These are phyloP conservation scores for Ptychobarbus kaznakovi DNA, from an alignment of 2,797 vertebrate genomes.

Conservation along the genomic window DNA sequence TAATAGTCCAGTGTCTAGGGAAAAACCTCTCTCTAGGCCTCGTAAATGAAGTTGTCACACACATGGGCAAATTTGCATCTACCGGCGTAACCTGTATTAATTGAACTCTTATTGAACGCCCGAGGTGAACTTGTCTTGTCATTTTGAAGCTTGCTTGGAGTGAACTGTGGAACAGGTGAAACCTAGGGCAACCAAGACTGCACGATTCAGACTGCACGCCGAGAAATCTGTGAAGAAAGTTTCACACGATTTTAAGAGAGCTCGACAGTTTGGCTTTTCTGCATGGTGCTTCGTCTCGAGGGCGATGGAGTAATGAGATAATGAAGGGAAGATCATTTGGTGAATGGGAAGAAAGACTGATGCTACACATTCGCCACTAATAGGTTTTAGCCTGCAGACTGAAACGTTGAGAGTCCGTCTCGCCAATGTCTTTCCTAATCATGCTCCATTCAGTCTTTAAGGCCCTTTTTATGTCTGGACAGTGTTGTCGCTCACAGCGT, in stretches of 20 bases:
- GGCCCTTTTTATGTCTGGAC: background rate
- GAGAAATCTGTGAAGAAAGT: conserved; percentile 7
- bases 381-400: conserved; percentile 36
- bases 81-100: conserved; percentile 57
- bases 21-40: conserved; percentile 54
- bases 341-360: conserved; percentile 40
- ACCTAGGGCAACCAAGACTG: conserved; percentile 66
- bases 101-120: conserved; percentile 37
- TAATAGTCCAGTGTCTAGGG: conserved; percentile 58
- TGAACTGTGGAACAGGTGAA: conserved; percentile 64
- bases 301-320: conserved; percentile 30
- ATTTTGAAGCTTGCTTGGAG: conserved; percentile 58
- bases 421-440: conserved; percentile 10
- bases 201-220: conserved; percentile 67
- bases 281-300: conserved; percentile 8
- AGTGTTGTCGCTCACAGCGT: background rate
- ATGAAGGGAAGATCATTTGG: conserved; percentile 38
- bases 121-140: conserved; percentile 35
- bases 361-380: conserved; percentile 27
- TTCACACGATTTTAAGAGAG: background rate
- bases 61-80: conserved; percentile 47
- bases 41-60: conserved; percentile 77
- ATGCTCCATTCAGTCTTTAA: conserved; percentile 24
- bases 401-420: conserved; percentile 6
- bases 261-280: background rate